Evolutionary conservation across 2,797 vertebrate species (phyloP).

Genomic region (Synanceia verrucosa): DNA sequence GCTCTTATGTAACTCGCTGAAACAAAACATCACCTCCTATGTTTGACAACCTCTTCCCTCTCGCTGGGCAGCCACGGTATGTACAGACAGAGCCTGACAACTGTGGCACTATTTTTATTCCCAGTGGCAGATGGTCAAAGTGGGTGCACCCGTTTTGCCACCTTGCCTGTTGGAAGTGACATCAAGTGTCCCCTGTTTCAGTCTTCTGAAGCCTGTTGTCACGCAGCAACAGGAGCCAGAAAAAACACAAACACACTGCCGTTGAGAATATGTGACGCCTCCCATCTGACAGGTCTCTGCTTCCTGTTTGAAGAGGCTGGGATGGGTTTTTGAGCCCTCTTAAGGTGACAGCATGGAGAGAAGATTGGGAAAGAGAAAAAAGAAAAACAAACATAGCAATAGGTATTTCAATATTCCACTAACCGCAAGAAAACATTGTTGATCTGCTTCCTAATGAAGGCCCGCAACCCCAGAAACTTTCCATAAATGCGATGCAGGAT

Average conservation of each 20-base stretch:
- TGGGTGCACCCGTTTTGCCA: constrained; percentile 63
- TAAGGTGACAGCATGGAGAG: background rate
- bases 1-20: constrained; percentile 23
- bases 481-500: constrained; percentile 98
- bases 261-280: constrained; percentile 8
- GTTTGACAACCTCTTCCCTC: constrained; percentile 40
- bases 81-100: constrained; percentile 62
- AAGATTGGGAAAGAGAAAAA: no score
- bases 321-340: background rate
- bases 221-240: constrained; percentile 61
- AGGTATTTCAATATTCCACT: constrained; percentile 36
- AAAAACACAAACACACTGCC: constrained; percentile 23
- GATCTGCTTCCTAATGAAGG: constrained; percentile 99
- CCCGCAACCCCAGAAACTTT: constrained; percentile 96
- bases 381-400: background rate
- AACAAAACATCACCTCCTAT: constrained; percentile 20
- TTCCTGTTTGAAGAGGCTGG: background rate
- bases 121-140: constrained; percentile 76
- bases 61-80: constrained; percentile 34
- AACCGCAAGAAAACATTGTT: constrained; percentile 99
- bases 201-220: constrained; percentile 51
- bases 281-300: background rate
- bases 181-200: constrained; percentile 59
- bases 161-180: constrained; percentile 71
- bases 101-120: constrained; percentile 77